Conservation (phyloP, 2,113 vertebrate species). For the Pangasianodon gigas region DNA sequence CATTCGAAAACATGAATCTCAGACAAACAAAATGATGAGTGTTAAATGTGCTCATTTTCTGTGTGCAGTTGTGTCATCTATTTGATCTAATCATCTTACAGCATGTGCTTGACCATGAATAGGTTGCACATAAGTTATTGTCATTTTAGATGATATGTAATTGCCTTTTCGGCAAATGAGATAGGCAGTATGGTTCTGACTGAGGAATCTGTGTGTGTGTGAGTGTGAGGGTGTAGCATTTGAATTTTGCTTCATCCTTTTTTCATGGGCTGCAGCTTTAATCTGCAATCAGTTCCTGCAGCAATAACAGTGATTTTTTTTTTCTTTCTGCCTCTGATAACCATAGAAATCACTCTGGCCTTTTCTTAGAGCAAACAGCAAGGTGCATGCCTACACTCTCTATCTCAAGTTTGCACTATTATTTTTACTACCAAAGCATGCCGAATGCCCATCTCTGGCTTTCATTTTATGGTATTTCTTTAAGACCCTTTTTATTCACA, state of each 20-base stretch:
- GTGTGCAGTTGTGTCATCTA: not conserved
- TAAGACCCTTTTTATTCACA: not conserved
- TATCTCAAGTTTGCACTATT: not conserved
- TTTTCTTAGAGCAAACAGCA: not conserved
- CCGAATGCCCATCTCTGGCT: not conserved
- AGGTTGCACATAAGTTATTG: not conserved
- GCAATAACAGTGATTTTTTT: slow-evolving; percentile 9
- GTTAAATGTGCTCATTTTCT: not conserved
- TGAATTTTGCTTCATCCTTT: slow-evolving; percentile 34
- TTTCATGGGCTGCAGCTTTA: slow-evolving; percentile 39
- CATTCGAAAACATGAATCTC: not conserved
- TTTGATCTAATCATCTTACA: not conserved
- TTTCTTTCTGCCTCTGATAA: slow-evolving; percentile 9
- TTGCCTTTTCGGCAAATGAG: not conserved
- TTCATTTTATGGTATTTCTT: not conserved
- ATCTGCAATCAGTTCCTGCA: slow-evolving; percentile 35
- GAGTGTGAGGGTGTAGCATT: slow-evolving; percentile 49
- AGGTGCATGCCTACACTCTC: slow-evolving; percentile 2
- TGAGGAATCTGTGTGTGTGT: slow-evolving; percentile 25
- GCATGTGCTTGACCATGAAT: not conserved
- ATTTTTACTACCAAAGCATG: not conserved
- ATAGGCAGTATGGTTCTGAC: not conserved
- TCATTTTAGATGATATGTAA: slow-evolving; percentile 3
- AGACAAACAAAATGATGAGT: not conserved
- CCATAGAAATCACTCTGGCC: slow-evolving; percentile 23